Base-by-base conservation (phyloP, 2,113 vertebrate genomes). In the Micronisus gabar region DNA sequence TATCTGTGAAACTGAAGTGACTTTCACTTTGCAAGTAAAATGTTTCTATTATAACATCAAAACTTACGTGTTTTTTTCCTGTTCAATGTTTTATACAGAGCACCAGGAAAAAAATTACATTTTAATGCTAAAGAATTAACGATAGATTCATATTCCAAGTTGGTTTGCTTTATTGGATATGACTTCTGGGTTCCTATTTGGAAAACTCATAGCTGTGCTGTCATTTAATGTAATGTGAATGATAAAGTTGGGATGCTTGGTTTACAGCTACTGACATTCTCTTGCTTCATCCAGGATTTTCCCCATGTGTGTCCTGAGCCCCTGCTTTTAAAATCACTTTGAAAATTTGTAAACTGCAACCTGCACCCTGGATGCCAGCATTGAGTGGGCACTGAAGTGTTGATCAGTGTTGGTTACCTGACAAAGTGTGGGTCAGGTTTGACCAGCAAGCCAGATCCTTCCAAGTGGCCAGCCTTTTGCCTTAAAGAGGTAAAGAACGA, bases 141-240 rank as follows among this genome's bases (percentile, higher is more conserved):
- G 1, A 20, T 43, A 61, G 66, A 23, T 61, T 36, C 59, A 32
- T 22, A 34, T 80, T 50, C 29, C 12, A 32, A 14, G 17, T 68
- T 52, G 17, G 11, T 50, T 78, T 91, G 14, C 52, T 29, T 8
- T 72, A 78, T 38, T 55, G n/a, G 41, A 23, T 17, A 0, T 50
- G 48, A 45, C 41, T 81, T 81, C 23, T n/a, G n/a, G 59, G 45
- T 59, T 61, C 8, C 26, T 11, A 3, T 50, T 84, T 65, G 56
- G 23, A 65, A 79, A 45, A n/a, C 29, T 22, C 8, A 3, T n/a
- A 65, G 26, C 53, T 34, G 32, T 50, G 32, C 47, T 80, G 74
- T 80, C 40, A 29, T 29, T 62, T 74, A 43, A 18, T 0, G 1
- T 80, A 21, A 41, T 0, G 0, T 52, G 62, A 40, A 7, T 2